Base-by-base conservation (phyloP, 2,797 vertebrate species). In the Eleutherodactylus coqui region DNA sequence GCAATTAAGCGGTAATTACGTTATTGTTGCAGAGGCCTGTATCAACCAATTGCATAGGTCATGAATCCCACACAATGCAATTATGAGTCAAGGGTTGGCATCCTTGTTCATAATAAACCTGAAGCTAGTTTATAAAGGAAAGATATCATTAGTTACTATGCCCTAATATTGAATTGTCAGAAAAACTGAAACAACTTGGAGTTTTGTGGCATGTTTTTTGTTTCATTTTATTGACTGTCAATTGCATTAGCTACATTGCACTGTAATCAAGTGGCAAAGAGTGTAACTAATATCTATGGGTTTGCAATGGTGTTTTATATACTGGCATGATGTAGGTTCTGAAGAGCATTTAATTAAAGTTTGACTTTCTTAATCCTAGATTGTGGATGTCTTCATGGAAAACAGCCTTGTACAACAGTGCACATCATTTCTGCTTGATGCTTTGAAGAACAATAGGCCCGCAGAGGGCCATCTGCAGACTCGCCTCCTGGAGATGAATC, bases 371-470 rank as follows among this genome's bases (percentile, higher is more conserved):
- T 90, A 14, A 67, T 84, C 87, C 83, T 89, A 99, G 97, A 97
- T 98, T 77, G 96, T 98, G 49, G 97, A 98, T 72, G 95, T 99
- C 34, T 98, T 99, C 90, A 97, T 98, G 97, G 97, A 99, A 92
- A 96, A 96, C 84, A 97, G 91, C 89, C 94, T 98, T 88, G 94
- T 99, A 87, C 97, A 98, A 94, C 97, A 97, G 88, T 98, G 97
- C 89, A 98, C 97, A 0, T 98, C 97, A 49, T 98, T 99, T 90
- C 90, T 98, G 62, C 88, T 99, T 91, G 97, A 97, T 84, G 95
- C 96, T 47, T 89, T 99, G 87, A 98, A 98, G 91, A 97, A 96
- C 91, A 97, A 98, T 89, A 93, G 92, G 0, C 96, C 96, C 0
- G 91, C 96, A 1, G 97, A 98, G 90, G 96, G 97, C 24, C 96